Base-by-base conservation (phyloP, 92 coral and sea anemone genomes). In the Paragorgia papillata region DNA sequence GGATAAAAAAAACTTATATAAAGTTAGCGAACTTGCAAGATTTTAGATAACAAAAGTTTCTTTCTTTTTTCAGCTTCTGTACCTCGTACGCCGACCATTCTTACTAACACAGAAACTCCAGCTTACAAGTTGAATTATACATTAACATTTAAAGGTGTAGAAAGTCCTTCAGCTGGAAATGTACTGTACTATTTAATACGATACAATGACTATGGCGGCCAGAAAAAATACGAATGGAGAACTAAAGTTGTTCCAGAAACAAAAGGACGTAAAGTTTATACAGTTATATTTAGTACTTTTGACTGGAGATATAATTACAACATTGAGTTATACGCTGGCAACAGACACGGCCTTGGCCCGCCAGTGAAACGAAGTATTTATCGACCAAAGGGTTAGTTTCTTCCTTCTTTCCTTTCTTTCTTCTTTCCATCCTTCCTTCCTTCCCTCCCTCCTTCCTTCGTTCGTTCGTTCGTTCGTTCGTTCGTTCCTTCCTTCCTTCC, bases 371-470 rank as follows among this genome's bases (percentile, higher is more conserved):
- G 75, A 18, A 68, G 26, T 9, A 2, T 68, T 34, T n/a, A 29
- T 21, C 27, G 75, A 48, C 75, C 75, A 27, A 29, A 44, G 33
- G 75, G 75, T 68, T 25, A 44, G 58, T 46, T 37, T 37, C 43
- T 10, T 37, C 43, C 14, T 7, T 57, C 25, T 9, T 57, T 18
- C 22, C 25, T 2, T 57, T 24, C 22, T 6, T 57, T 57, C 39
- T 62, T 18, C 19, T 62, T 9, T 34, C 31, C 43, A 37, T 37
- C 10, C 43, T 10, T 37, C 10, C 43, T 37, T 37, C 10, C 10
- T 37, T 10, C 10, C 43, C 10, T 37, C 10, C 6, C 10, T 37
- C 10, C 4, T 10, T 37, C 43, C 10, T 37, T 10, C 43, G 6
- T 37, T 4, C 43, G 6, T 37, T 10, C 10, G 10, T 37, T 37